These are phyloP conservation scores for Sphaeridia pumilis DNA, from an alignment of 2,888 invertebrate genomes.

Conservation along the genomic window DNA sequence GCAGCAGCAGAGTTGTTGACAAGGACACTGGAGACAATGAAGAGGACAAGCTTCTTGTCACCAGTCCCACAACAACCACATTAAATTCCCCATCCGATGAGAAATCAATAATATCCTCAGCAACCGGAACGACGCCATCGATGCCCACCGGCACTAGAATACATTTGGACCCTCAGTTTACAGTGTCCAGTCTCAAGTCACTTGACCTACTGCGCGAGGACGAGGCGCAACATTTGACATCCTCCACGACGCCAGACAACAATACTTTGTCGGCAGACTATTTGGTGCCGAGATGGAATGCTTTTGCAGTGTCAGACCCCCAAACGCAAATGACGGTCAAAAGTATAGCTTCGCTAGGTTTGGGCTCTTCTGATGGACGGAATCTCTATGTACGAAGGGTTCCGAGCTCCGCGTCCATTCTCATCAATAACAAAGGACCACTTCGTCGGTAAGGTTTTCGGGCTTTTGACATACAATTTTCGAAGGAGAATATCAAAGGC, in stretches of 20 bases:
- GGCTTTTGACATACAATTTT: background rate
- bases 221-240: background rate
- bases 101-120: background rate
- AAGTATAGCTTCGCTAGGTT: slow-evolving; percentile 38
- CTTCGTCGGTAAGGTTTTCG: slow-evolving; percentile 15
- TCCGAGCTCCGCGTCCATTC: slow-evolving; percentile 71
- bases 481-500: too few relatives aligned
- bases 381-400: slow-evolving; percentile 57
- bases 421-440: slow-evolving; percentile 54
- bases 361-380: slow-evolving; percentile 78
- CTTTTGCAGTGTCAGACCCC: slow-evolving; percentile 30
- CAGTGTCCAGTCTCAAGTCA: slow-evolving; percentile 17
- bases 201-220: slow-evolving; percentile 10
- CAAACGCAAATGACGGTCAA: slow-evolving; percentile 28
- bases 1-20: too few relatives aligned
- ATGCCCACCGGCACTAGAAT: background rate
- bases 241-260: too few relatives aligned
- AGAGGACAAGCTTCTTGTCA: background rate
- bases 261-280: slow-evolving; percentile 16
- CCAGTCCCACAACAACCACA: background rate
- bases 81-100: background rate
- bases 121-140: background rate
- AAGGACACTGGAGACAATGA: background rate
- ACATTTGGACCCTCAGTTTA: slow-evolving; percentile 15
- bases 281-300: slow-evolving; percentile 27